Evolutionary conservation across 2,797 vertebrate species (phyloP).

Genomic region (Phalloptychus januarius): DNA sequence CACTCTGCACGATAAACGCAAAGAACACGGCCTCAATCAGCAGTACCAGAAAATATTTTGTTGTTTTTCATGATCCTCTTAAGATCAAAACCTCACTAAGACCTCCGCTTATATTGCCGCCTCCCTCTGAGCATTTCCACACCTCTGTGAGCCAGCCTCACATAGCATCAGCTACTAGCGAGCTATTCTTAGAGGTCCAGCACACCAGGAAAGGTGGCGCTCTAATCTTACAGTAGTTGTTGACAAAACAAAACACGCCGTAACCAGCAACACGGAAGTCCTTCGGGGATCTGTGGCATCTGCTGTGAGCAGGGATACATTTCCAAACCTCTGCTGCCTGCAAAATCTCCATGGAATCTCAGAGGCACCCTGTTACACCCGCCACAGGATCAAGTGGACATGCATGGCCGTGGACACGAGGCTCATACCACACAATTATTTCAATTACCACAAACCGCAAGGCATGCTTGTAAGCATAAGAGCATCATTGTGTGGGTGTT

Average conservation of each 20-base stretch:
- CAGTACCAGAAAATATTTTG: not conserved
- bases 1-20: not conserved
- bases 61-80: not conserved
- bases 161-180: conserved; percentile 24
- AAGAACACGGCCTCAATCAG: not conserved
- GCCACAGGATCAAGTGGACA: conserved; percentile 57
- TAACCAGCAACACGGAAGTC: conserved; percentile 55
- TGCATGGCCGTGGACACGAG: conserved; percentile 34
- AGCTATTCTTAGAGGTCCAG: conserved; percentile 59
- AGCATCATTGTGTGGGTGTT: conserved; percentile 21
- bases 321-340: conserved; percentile 44
- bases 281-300: conserved; percentile 26
- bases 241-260: conserved; percentile 66
- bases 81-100: conserved; percentile 6
- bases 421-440: conserved; percentile 66
- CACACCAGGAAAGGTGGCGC: conserved; percentile 46
- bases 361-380: conserved; percentile 51
- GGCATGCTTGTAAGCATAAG: conserved; percentile 20
- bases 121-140: conserved; percentile 27
- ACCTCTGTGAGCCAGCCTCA: conserved; percentile 24
- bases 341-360: conserved; percentile 52
- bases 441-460: conserved; percentile 56
- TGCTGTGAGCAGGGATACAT: conserved; percentile 22
- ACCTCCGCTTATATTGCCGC: conserved; percentile 32
- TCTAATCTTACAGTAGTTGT: conserved; percentile 59